These are phyloP conservation scores for Ptilodon capucinus DNA, from an alignment of 2,888 invertebrate species.

Conservation along the genomic window DNA sequence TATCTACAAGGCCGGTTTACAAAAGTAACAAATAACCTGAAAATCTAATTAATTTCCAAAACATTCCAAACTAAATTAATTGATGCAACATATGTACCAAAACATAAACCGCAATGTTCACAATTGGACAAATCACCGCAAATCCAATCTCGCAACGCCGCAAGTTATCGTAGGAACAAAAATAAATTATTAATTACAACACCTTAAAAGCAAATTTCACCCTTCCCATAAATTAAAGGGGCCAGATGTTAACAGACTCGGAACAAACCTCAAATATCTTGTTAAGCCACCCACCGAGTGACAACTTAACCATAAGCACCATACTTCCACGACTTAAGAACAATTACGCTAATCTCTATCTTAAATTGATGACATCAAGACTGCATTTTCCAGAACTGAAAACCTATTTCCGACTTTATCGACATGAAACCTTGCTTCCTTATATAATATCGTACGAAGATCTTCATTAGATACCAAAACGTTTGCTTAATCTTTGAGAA, in stretches of 20 bases:
- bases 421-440: conserved; percentile 68
- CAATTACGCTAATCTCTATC: conserved; percentile 26
- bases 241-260: conserved; percentile 78
- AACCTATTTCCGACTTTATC: conserved; percentile 65
- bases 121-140: conserved; percentile 14
- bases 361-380: conserved; percentile 30
- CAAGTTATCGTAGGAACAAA: conserved; percentile 63
- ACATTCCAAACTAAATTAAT: background rate
- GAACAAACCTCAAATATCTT: conserved; percentile 79
- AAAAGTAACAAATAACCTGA: background rate
- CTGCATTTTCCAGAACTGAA: conserved; percentile 32
- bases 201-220: conserved; percentile 70
- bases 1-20: too few relatives aligned
- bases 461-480: conserved; percentile 36
- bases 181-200: conserved; percentile 80
- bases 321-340: conserved; percentile 15
- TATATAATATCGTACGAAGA: conserved; percentile 73
- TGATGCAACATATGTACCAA: background rate
- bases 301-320: conserved; percentile 50
- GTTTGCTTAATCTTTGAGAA: conserved; percentile 11
- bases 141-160: conserved; percentile 41
- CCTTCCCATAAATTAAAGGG: conserved; percentile 75
- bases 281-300: conserved; percentile 73
- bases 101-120: background rate
- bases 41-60: background rate